phyloP scores from a whole-genome alignment of 1,140 invertebrate genomes.

The Platyscapa corneri region DNA sequence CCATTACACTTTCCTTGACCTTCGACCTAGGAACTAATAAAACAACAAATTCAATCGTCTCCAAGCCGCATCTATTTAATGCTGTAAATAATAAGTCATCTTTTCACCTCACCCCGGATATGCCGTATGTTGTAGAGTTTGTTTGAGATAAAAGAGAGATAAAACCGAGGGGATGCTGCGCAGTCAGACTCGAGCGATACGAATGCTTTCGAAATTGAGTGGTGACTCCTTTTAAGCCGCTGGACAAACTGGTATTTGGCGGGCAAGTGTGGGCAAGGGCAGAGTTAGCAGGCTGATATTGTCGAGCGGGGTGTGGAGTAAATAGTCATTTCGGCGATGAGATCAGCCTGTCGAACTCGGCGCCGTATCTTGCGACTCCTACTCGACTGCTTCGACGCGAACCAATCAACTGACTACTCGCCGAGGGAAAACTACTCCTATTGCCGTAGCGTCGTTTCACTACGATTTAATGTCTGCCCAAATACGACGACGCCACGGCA shows the following conservation, averaged over 20 bases:
- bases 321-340: constrained; percentile 80
- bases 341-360: constrained; percentile 80
- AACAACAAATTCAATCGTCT: neutral
- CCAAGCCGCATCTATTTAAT: too few species aligned
- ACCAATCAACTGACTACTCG: neutral
- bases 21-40: neutral
- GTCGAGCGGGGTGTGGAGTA: constrained; percentile 76
- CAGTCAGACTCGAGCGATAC: neutral
- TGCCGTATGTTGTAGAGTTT: neutral
- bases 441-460: neutral
- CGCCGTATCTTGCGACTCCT: constrained; percentile 58
- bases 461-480: neutral
- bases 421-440: neutral
- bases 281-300: constrained; percentile 79
- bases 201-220: neutral
- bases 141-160: neutral
- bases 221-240: neutral
- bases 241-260: neutral
- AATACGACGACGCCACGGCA: neutral
- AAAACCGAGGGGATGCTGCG: neutral
- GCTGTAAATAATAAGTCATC: too few species aligned
- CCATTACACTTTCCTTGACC: neutral
- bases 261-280: constrained; percentile 59
- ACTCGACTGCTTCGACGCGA: neutral
- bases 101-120: too few species aligned